phyloP scores from a whole-genome alignment of 2,888 invertebrate genomes.

The Campopleginae sp. region DNA sequence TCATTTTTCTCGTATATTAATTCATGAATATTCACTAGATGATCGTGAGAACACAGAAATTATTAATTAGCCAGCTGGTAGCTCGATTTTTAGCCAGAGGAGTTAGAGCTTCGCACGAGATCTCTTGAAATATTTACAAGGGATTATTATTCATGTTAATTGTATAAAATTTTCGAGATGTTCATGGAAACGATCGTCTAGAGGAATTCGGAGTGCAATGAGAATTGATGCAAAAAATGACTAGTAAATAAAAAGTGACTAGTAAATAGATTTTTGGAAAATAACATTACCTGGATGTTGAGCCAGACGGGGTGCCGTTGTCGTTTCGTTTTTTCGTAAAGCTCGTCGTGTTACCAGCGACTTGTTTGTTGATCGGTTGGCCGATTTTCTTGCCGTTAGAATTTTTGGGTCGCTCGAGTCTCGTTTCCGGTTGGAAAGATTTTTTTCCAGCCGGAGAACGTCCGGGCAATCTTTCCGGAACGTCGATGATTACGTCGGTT shows the following conservation, averaged over 20 bases:
- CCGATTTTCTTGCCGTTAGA: slow-evolving; percentile 74
- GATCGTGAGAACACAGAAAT: slow-evolving; percentile 49
- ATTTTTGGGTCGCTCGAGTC: slow-evolving; percentile 77
- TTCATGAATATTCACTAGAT: slow-evolving; percentile 37
- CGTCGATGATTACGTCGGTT: slow-evolving; percentile 76
- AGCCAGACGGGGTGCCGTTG: slow-evolving; percentile 69
- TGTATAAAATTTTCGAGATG: not conserved
- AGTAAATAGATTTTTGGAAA: not conserved
- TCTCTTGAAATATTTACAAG: slow-evolving; percentile 43
- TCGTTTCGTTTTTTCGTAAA: slow-evolving; percentile 77
- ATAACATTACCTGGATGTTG: slow-evolving; percentile 74
- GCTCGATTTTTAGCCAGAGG: slow-evolving; percentile 47
- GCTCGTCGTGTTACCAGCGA: slow-evolving; percentile 61
- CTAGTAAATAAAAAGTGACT: too few species aligned
- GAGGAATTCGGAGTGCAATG: not conserved
- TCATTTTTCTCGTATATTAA: not conserved
- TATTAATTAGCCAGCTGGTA: slow-evolving; percentile 53
- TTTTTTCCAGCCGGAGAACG: slow-evolving; percentile 80
- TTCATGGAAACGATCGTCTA: not conserved
- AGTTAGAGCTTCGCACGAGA: slow-evolving; percentile 56
- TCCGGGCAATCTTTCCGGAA: slow-evolving; percentile 79
- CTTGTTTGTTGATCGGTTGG: slow-evolving; percentile 61
- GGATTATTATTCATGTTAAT: slow-evolving; percentile 33
- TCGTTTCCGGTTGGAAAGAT: slow-evolving; percentile 81
- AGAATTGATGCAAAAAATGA: not conserved